Conservation (phyloP, 1,140 invertebrate species). For the Aricia agestis region DNA sequence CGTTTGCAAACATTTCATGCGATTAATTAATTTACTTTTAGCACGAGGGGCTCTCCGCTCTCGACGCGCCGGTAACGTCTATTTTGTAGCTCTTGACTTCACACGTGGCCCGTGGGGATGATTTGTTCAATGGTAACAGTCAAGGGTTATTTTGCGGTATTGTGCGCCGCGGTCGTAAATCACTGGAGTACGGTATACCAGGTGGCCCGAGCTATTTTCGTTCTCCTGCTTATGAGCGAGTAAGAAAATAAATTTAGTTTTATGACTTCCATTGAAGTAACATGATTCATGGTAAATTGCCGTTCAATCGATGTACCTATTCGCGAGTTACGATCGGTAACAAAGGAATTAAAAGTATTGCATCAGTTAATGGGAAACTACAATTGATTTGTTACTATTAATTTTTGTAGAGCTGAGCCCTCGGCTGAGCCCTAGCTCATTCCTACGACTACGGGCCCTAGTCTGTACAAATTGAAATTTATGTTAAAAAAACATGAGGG, state of each 20-base stretch:
- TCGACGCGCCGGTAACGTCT: constrained; percentile 25
- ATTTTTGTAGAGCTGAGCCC: background rate
- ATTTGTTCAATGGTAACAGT: constrained; percentile 60
- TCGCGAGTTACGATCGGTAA: background rate
- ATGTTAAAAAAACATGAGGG: too few species aligned
- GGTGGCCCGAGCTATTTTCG: constrained; percentile 68
- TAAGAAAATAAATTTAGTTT: constrained; percentile 63
- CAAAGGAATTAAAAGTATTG: background rate
- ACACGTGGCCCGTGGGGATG: constrained; percentile 39
- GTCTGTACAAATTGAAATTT: too few species aligned
- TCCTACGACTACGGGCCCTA: too few species aligned
- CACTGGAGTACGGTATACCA: constrained; percentile 59
- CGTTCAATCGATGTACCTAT: constrained; percentile 10
- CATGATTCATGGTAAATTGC: constrained; percentile 45
- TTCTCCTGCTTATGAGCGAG: constrained; percentile 54
- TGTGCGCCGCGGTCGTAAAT: constrained; percentile 62
- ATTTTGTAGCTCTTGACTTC: constrained; percentile 34
- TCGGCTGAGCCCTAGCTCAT: too few species aligned
- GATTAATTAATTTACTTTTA: constrained; percentile 41
- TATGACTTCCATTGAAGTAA: constrained; percentile 55
- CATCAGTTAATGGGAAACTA: background rate
- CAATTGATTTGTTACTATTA: background rate
- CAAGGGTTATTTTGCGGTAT: constrained; percentile 71
- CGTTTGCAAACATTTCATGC: constrained; percentile 17
- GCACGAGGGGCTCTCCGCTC: constrained; percentile 29